A percentile compares a stretch with the other conserved stretches of the same genome.
These are phyloP conservation scores for Acheta domesticus DNA, from an alignment of 2,888 invertebrate genomes.

Conservation along the genomic window DNA sequence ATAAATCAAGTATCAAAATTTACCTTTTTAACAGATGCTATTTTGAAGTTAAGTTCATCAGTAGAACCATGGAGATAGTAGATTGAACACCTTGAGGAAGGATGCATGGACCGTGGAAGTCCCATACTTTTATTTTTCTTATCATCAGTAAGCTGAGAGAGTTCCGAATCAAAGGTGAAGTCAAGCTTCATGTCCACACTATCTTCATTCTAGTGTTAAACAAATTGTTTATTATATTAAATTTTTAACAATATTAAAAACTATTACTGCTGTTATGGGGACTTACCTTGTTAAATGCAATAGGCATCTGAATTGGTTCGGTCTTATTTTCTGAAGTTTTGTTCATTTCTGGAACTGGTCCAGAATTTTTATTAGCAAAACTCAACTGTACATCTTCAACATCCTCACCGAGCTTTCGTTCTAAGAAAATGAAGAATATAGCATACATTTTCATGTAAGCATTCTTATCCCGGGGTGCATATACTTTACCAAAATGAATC, in stretches of 20 bases:
- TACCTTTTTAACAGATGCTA: constrained; percentile 85
- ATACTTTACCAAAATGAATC: too few relatives aligned
- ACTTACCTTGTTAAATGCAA: constrained; percentile 61
- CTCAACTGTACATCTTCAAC: constrained; percentile 47
- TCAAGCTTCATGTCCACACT: constrained; percentile 86
- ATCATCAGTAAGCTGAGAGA: constrained; percentile 71
- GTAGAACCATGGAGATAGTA: constrained; percentile 72
- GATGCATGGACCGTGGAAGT: constrained; percentile 59
- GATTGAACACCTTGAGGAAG: constrained; percentile 61
- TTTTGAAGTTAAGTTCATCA: constrained; percentile 89
- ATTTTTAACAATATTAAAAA: background rate
- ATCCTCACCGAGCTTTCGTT: constrained; percentile 38
- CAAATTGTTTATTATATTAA: background rate
- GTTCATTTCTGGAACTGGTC: constrained; percentile 50
- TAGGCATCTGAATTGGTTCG: constrained; percentile 58
- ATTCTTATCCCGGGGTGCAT: background rate
- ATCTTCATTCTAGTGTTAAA: constrained; percentile 56
- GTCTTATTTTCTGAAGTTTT: constrained; percentile 44
- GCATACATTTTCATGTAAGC: background rate
- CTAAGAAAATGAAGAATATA: constrained; percentile 29
- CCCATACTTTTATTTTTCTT: constrained; percentile 56
- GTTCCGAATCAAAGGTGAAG: constrained; percentile 83
- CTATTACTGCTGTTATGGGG: background rate
- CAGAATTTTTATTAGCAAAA: constrained; percentile 52
- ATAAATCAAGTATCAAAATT: too few relatives aligned